Conservation (phyloP, 1,140 invertebrate species). For the Pseudobourletiella spinata region DNA sequence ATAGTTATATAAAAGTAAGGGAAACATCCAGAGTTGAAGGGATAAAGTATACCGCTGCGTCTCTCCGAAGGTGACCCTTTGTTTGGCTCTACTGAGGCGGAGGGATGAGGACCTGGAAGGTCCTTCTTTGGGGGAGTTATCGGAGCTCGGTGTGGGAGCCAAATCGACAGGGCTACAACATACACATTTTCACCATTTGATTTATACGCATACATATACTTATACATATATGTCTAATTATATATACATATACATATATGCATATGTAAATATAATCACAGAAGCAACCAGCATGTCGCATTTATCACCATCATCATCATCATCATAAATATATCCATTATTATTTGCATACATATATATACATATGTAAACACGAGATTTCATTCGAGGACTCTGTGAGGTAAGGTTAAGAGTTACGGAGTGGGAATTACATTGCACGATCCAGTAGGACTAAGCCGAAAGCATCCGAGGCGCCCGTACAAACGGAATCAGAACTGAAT, state of each 20-base stretch:
- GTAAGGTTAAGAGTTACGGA: too few relatives aligned
- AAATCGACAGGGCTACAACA: conserved; percentile 36
- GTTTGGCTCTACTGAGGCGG: conserved; percentile 47
- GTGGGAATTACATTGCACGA: too few relatives aligned
- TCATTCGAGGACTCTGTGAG: too few relatives aligned
- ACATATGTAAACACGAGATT: too few relatives aligned
- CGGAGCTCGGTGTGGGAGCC: conserved; percentile 45
- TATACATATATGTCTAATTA: too few relatives aligned
- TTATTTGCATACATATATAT: too few relatives aligned
- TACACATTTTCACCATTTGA: conserved; percentile 3
- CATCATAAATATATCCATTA: too few relatives aligned
- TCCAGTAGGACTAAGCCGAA: neutral
- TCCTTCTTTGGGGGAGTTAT: conserved; percentile 58
- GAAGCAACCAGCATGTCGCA: too few relatives aligned
- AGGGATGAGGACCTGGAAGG: conserved; percentile 65
- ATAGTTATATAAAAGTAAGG: neutral
- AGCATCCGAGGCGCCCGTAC: neutral
- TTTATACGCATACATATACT: too few relatives aligned
- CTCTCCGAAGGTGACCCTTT: conserved; percentile 54
- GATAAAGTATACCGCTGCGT: conserved; percentile 38
- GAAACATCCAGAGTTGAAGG: conserved; percentile 3
- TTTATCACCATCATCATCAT: too few relatives aligned
- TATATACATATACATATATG: too few relatives aligned
- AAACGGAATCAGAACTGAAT: neutral
- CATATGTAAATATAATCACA: too few relatives aligned